phyloP scores from a whole-genome alignment of 2,888 invertebrate species.

The Monopis laevigella region DNA sequence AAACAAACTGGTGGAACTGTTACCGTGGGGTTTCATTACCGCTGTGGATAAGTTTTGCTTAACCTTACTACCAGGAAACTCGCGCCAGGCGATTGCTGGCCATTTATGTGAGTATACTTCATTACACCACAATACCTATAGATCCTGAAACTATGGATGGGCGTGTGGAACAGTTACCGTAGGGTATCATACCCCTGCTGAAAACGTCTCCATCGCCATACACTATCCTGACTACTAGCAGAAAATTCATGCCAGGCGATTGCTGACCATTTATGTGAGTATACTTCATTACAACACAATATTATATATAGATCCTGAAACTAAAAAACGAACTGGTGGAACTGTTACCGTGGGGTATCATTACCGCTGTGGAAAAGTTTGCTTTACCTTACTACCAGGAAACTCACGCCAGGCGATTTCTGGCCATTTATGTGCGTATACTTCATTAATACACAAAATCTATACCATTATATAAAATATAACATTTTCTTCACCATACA shows the following conservation, averaged over 20 bases:
- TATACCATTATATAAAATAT: constrained; percentile 45
- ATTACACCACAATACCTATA: too few relatives aligned
- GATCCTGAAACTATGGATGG: constrained; percentile 39
- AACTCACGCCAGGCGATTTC: constrained; percentile 47
- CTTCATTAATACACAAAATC: too few relatives aligned
- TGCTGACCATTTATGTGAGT: constrained; percentile 54
- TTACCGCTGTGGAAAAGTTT: constrained; percentile 45
- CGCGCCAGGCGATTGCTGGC: constrained; percentile 53
- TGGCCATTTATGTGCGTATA: constrained; percentile 52
- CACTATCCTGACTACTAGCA: constrained; percentile 40
- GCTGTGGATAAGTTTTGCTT: constrained; percentile 39
- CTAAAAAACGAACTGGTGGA: constrained; percentile 38
- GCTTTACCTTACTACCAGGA: constrained; percentile 43
- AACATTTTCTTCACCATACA: constrained; percentile 44
- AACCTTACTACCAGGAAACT: constrained; percentile 43
- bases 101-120: constrained; percentile 44
- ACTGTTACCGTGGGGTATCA: constrained; percentile 45
- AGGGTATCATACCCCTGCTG: constrained; percentile 52
- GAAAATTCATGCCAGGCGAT: constrained; percentile 44
- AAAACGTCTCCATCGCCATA: constrained; percentile 41
- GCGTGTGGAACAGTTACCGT: constrained; percentile 38
- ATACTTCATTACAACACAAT: too few relatives aligned
- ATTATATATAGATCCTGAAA: constrained; percentile 34
- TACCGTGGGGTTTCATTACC: constrained; percentile 48
- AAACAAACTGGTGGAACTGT: constrained; percentile 40